Percentiles rank a stretch among this genome's conserved stretches.
phyloP scores from a whole-genome alignment of 2,888 invertebrate species.

The Creontiades dilutus region DNA sequence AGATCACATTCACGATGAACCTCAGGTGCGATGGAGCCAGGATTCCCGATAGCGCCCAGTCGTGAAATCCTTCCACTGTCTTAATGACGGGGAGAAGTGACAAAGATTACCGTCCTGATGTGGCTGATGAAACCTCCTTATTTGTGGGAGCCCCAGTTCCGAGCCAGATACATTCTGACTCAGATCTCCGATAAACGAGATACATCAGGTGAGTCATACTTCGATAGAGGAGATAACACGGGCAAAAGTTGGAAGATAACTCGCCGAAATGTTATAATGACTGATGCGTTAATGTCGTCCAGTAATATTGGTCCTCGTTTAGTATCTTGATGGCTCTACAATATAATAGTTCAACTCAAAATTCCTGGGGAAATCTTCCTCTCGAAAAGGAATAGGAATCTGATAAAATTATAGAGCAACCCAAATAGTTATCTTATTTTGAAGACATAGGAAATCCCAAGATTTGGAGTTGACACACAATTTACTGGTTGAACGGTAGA shows the following conservation, averaged over 20 bases:
- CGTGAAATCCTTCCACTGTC: neutral
- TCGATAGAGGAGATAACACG: neutral
- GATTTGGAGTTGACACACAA: too few relatives aligned
- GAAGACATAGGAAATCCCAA: too few relatives aligned
- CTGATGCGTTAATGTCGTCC: neutral
- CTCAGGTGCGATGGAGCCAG: neutral
- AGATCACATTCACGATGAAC: neutral
- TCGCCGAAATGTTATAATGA: neutral
- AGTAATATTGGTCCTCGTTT: neutral
- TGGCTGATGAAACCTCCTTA: constrained; percentile 27
- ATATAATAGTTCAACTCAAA: neutral
- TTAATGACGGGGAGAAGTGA: neutral
- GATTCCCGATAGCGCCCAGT: neutral
- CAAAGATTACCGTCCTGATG: neutral
- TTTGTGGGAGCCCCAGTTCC: neutral
- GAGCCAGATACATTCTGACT: constrained; percentile 20
- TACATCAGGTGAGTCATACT: constrained; percentile 9
- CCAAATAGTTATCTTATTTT: too few relatives aligned
- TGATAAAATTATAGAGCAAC: too few relatives aligned
- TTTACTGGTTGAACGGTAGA: too few relatives aligned
- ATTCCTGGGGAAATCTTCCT: neutral
- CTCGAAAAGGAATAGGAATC: neutral
- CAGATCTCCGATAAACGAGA: neutral
- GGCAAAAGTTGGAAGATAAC: neutral
- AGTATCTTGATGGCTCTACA: neutral